phyloP scores from a whole-genome alignment of 2,888 invertebrate genomes.

The Machimus atricapillus region DNA sequence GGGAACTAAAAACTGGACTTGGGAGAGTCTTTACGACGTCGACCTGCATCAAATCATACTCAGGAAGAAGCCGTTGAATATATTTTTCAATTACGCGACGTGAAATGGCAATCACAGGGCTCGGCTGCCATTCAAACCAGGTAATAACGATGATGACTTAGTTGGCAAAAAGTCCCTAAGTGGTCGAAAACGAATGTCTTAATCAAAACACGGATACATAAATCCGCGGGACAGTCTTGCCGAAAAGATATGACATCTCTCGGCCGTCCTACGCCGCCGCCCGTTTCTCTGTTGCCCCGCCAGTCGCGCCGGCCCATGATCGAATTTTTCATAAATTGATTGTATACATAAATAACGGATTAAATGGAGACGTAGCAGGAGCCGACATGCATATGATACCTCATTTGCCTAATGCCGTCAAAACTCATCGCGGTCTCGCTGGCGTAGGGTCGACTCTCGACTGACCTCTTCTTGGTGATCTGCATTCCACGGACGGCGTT shows the following conservation, averaged over 20 bases:
- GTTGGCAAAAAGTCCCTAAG: constrained; percentile 37
- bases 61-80: constrained; percentile 30
- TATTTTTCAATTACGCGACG: constrained; percentile 45
- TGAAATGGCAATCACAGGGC: constrained; percentile 40
- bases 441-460: neutral
- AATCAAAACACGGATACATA: constrained; percentile 46
- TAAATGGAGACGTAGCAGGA: constrained; percentile 40
- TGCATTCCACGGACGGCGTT: neutral
- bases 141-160: constrained; percentile 40
- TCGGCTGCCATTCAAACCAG: constrained; percentile 6
- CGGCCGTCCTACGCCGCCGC: neutral
- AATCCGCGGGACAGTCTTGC: constrained; percentile 35
- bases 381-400: constrained; percentile 45
- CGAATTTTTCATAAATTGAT: constrained; percentile 45
- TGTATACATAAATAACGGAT: constrained; percentile 47
- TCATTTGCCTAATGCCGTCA: constrained; percentile 42
- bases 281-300: neutral
- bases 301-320: constrained; percentile 20
- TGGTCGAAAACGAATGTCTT: constrained; percentile 41
- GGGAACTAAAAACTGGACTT: constrained; percentile 42
- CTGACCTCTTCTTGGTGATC: neutral
- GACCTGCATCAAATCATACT: constrained; percentile 30
- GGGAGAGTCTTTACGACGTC: constrained; percentile 20
- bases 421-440: neutral
- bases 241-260: constrained; percentile 37